A percentile compares a stretch with the other conserved stretches of the same genome.
Evolutionary conservation across 1,140 invertebrate genomes (phyloP).

Genomic region (Drosophila suzukii): DNA sequence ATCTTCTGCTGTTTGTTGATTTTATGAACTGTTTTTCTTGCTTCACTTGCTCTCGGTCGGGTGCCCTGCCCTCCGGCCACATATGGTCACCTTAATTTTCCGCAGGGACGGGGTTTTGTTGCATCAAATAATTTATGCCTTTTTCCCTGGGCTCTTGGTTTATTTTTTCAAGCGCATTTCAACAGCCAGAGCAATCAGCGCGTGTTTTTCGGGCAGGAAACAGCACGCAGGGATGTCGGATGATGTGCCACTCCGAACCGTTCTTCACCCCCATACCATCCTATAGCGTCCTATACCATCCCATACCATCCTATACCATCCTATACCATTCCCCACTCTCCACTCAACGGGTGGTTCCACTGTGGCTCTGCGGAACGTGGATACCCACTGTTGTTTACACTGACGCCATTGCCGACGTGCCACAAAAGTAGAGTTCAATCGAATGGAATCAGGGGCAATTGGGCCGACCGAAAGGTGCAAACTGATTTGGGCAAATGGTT

Average conservation of each 20-base stretch:
- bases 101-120: slow-evolving; percentile 13
- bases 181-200: slow-evolving; percentile 79
- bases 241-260: slow-evolving; percentile 48
- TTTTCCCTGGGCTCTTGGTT: slow-evolving; percentile 74
- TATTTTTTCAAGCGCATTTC: slow-evolving; percentile 81
- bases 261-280: not conserved
- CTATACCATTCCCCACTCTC: slow-evolving; percentile 4
- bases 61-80: slow-evolving; percentile 71
- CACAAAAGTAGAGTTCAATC: slow-evolving; percentile 58
- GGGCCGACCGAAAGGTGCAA: slow-evolving; percentile 27
- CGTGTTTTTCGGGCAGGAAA: slow-evolving; percentile 69
- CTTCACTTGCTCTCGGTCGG: slow-evolving; percentile 71
- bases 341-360: slow-evolving; percentile 60
- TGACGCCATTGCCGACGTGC: slow-evolving; percentile 66
- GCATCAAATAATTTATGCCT: slow-evolving; percentile 80
- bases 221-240: slow-evolving; percentile 67
- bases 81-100: slow-evolving; percentile 81
- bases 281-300: not conserved
- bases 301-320: not conserved
- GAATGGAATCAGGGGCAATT: slow-evolving; percentile 37
- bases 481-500: slow-evolving; percentile 26
- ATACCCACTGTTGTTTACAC: slow-evolving; percentile 60
- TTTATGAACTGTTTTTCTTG: slow-evolving; percentile 82
- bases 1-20: slow-evolving; percentile 70
- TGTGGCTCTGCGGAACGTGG: slow-evolving; percentile 41